Conservation (phyloP, 2,888 invertebrate species). For the Rhingia campestris region DNA sequence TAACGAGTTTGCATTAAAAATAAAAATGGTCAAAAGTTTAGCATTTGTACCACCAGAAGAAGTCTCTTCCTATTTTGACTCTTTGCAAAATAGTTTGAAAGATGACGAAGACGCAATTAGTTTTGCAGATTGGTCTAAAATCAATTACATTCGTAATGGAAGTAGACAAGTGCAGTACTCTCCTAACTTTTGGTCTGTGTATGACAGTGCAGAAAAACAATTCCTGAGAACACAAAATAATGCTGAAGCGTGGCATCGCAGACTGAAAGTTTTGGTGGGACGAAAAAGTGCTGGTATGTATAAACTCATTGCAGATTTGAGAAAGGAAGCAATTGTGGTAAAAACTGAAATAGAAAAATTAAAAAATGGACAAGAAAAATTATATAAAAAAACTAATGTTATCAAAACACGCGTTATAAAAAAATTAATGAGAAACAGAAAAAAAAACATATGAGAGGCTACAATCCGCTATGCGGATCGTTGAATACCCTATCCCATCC, state of each 20-base stretch:
- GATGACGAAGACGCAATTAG: constrained; percentile 21
- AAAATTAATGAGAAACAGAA: too few relatives aligned
- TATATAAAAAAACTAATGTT: background rate
- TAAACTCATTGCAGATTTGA: background rate
- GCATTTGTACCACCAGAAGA: constrained; percentile 15
- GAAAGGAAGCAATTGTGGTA: background rate
- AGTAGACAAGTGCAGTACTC: constrained; percentile 14
- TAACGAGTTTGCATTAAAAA: too few relatives aligned
- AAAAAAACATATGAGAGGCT: too few relatives aligned
- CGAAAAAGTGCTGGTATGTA: constrained; percentile 2
- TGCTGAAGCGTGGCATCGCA: constrained; percentile 27
- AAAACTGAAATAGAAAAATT: background rate
- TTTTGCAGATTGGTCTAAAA: constrained; percentile 25
- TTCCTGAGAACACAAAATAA: constrained; percentile 44
- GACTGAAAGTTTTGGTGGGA: constrained; percentile 21
- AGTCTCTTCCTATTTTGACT: constrained; percentile 25
- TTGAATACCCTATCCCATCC: too few relatives aligned
- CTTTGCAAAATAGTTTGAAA: constrained; percentile 10
- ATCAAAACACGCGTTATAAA: too few relatives aligned
- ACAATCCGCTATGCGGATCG: too few relatives aligned
- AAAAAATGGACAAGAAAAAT: constrained; percentile 2
- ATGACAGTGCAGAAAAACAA: constrained; percentile 16
- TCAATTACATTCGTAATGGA: constrained; percentile 6
- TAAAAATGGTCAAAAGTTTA: too few relatives aligned
- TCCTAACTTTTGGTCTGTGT: constrained; percentile 39